Percentiles rank a stretch among this genome's conserved stretches.
These are phyloP conservation scores for Hemicentrotus pulcherrimus DNA, from an alignment of 35 echinoderm and acorn worm species.

Conservation along the genomic window DNA sequence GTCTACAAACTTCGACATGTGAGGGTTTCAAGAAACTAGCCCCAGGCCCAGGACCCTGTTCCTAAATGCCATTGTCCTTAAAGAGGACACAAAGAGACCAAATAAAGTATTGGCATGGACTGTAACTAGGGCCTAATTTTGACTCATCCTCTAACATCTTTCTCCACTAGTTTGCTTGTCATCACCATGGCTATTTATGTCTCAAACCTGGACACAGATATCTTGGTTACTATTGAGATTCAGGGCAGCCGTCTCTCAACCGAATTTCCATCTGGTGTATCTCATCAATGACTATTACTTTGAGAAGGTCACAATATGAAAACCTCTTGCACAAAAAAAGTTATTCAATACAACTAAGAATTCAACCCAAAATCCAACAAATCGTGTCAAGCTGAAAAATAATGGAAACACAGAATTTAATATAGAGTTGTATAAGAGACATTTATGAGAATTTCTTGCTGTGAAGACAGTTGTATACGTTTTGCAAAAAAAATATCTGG, in stretches of 20 bases:
- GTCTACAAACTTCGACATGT: too few species aligned
- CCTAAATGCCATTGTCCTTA: not conserved
- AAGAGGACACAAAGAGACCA: not conserved
- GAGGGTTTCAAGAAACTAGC: too few species aligned
- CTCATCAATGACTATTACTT: not conserved
- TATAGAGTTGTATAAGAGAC: not conserved
- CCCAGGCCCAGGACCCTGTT: too few species aligned
- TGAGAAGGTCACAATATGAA: not conserved
- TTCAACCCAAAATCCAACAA: too few species aligned
- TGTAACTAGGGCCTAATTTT: not conserved
- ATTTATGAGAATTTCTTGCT: not conserved
- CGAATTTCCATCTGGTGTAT: not conserved
- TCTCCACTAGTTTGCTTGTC: not conserved
- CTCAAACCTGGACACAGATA: not conserved
- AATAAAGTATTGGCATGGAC: not conserved
- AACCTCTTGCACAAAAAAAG: too few species aligned
- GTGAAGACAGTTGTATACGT: too few species aligned
- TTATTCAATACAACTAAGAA: too few species aligned
- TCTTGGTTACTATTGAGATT: not conserved
- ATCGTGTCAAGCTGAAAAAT: not conserved
- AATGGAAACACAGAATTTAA: not conserved
- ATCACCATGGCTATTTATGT: conserved; percentile 11
- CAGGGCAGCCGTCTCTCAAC: not conserved
- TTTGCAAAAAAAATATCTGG: too few species aligned
- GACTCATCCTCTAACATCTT: not conserved